phyloP scores from a whole-genome alignment of 2,888 invertebrate genomes.

The Deilephila porcellus region DNA sequence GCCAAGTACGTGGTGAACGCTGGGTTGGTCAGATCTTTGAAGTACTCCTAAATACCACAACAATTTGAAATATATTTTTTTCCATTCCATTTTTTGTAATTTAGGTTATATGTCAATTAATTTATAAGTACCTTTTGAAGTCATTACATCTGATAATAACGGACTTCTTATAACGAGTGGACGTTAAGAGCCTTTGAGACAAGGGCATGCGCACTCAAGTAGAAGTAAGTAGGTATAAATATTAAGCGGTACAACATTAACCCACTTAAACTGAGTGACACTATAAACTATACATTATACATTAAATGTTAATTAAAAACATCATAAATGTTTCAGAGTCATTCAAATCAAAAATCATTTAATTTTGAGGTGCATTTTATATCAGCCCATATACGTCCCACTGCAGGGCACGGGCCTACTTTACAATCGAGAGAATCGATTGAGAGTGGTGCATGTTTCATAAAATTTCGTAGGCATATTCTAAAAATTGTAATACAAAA shows the following conservation, averaged over 20 bases:
- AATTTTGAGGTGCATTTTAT: no score
- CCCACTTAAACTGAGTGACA: conserved; percentile 3
- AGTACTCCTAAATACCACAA: conserved; percentile 87
- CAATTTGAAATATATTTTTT: neutral
- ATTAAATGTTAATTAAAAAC: neutral
- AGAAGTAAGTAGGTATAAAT: neutral
- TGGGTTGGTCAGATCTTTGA: conserved; percentile 88
- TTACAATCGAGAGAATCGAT: no score
- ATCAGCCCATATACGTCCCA: no score
- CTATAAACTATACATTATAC: conserved; percentile 14
- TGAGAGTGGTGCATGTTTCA: no score
- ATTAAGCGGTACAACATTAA: conserved; percentile 7
- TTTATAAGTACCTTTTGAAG: neutral
- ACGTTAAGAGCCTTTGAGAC: neutral
- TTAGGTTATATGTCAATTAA: no score
- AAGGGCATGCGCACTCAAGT: conserved; percentile 13
- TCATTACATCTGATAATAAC: neutral
- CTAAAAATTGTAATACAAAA: neutral
- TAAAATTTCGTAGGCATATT: neutral
- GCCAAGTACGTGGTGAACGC: conserved; percentile 97
- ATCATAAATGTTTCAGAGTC: neutral
- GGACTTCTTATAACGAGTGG: neutral
- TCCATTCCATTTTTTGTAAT: neutral
- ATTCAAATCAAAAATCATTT: neutral
- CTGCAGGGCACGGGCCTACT: no score